These are phyloP conservation scores for Denticeps clupeoides DNA, from an alignment of 2,797 vertebrate genomes.

Conservation along the genomic window DNA sequence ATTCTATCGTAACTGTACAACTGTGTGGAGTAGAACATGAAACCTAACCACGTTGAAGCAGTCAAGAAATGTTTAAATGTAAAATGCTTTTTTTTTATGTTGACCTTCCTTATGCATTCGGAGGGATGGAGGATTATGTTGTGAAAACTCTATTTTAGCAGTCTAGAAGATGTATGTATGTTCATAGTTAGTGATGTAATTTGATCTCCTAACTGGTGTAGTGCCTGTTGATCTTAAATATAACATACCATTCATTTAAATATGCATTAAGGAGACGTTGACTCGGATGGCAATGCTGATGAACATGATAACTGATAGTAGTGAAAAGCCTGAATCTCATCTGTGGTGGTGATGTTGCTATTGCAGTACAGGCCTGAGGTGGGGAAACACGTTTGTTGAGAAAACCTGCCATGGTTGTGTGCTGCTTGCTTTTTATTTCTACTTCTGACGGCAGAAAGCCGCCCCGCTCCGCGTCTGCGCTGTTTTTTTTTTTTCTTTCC, in stretches of 20 bases:
- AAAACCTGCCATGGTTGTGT: slow-evolving; percentile 30
- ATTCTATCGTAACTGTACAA: slow-evolving; percentile 74
- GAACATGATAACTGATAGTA: slow-evolving; percentile 37
- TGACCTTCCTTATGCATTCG: slow-evolving; percentile 62
- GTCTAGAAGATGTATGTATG: slow-evolving; percentile 59
- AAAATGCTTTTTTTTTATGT: slow-evolving; percentile 65
- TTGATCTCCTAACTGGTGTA: slow-evolving; percentile 71
- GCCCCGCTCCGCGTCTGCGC: no score
- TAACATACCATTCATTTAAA: slow-evolving; percentile 65
- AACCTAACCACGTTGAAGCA: slow-evolving; percentile 60
- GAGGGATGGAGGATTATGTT: slow-evolving; percentile 45
- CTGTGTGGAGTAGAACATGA: slow-evolving; percentile 66
- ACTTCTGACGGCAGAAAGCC: no score
- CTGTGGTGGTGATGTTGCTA: slow-evolving; percentile 62
- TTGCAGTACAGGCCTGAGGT: slow-evolving; percentile 59
- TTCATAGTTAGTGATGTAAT: slow-evolving; percentile 68
- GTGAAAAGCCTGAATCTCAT: slow-evolving; percentile 42
- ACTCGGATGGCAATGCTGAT: slow-evolving; percentile 52
- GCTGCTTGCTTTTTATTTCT: no score
- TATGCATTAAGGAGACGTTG: slow-evolving; percentile 65
- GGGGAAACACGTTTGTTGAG: slow-evolving; percentile 57
- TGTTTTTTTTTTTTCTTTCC: no score
- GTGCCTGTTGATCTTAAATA: slow-evolving; percentile 72
- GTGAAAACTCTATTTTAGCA: slow-evolving; percentile 54
- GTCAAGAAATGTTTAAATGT: slow-evolving; percentile 62